Evolutionary conservation across 2,797 vertebrate genomes (phyloP).

Genomic region (Manis pentadactyla): DNA sequence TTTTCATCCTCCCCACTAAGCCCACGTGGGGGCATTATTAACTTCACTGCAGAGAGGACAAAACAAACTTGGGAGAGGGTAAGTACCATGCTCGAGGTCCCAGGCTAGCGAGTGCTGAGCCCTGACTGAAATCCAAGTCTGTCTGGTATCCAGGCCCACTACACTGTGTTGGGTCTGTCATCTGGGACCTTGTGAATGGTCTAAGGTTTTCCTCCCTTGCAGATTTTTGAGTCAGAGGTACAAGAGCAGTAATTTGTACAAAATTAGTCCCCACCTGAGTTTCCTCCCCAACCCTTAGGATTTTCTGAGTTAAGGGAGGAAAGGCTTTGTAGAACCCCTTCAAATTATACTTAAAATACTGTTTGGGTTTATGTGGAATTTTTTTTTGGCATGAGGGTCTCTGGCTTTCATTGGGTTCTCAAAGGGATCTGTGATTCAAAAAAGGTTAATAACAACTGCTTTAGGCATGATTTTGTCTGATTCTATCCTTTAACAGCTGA

Average conservation of each 20-base stretch:
- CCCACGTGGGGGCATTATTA: background rate
- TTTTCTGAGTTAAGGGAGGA: background rate
- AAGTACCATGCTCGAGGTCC: background rate
- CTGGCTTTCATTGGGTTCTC: background rate
- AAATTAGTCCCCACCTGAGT: background rate
- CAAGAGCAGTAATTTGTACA: background rate
- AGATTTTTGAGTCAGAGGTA: conserved; percentile 21
- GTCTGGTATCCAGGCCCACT: background rate
- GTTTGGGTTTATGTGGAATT: background rate
- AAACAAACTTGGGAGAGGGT: background rate
- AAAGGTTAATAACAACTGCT: background rate
- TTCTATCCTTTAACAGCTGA: conserved; percentile 5
- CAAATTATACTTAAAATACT: conserved; percentile 22
- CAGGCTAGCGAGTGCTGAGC: background rate
- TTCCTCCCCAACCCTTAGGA: background rate
- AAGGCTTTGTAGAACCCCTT: background rate
- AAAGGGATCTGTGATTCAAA: conserved; percentile 21
- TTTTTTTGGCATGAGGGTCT: background rate
- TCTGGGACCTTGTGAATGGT: background rate
- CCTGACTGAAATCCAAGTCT: background rate
- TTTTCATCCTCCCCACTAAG: background rate
- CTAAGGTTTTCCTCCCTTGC: background rate
- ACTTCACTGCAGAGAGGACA: background rate
- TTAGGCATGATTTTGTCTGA: background rate
- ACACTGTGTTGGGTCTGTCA: background rate